Conservation (phyloP, 53 echinoderm and acorn worm genomes). For the Astropecten irregularis region DNA sequence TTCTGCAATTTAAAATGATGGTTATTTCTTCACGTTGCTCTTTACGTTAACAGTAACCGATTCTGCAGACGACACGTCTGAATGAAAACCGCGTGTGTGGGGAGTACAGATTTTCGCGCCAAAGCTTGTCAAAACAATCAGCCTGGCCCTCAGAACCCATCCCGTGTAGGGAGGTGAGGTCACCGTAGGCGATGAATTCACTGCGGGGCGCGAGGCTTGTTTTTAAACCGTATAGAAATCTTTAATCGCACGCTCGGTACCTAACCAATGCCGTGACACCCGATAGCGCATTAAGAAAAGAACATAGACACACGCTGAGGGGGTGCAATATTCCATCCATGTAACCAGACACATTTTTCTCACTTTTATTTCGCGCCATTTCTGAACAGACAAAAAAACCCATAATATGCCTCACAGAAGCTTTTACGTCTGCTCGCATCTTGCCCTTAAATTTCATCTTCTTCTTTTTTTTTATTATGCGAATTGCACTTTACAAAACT, state of each 20-base stretch:
- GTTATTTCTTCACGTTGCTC: too few species aligned
- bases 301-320: neutral
- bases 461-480: too few species aligned
- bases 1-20: neutral
- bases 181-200: too few species aligned
- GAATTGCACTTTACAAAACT: too few species aligned
- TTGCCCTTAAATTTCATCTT: too few species aligned
- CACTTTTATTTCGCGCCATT: constrained; percentile 31
- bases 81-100: neutral
- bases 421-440: too few species aligned
- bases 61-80: neutral
- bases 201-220: too few species aligned
- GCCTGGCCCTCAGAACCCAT: neutral
- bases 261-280: constrained; percentile 17
- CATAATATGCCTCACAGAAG: too few species aligned
- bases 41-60: neutral
- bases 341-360: constrained; percentile 31
- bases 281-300: constrained; percentile 20
- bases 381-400: too few species aligned
- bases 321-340: constrained; percentile 4
- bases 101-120: constrained; percentile 17
- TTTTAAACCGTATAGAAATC: too few species aligned
- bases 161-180: constrained; percentile 3
- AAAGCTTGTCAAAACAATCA: constrained; percentile 31
- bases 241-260: too few species aligned